phyloP scores from a whole-genome alignment of 2,888 invertebrate species.

The Branchipolynoe longqiensis region DNA sequence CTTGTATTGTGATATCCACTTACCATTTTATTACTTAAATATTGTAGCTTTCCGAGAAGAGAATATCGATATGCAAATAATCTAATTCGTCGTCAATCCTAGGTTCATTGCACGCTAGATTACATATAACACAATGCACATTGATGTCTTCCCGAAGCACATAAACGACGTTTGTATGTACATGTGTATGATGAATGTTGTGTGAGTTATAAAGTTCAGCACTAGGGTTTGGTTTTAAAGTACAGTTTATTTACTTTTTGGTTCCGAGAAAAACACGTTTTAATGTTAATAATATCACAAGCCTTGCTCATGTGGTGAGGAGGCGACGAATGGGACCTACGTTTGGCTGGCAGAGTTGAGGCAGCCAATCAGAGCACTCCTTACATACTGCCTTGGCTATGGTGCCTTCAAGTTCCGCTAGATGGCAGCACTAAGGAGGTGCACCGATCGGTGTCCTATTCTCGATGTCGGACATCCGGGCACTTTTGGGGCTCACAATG shows the following conservation, averaged over 20 bases:
- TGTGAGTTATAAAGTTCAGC: background rate
- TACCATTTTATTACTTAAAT: conserved; percentile 1
- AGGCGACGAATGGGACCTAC: background rate
- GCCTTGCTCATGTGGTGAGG: background rate
- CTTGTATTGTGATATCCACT: conserved; percentile 23
- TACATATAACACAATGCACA: conserved; percentile 8
- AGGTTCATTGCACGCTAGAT: background rate
- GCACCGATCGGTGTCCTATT: background rate
- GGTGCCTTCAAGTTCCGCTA: conserved; percentile 25
- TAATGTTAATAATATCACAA: background rate
- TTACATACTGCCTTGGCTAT: background rate
- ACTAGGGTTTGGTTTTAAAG: background rate
- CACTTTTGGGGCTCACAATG: too few relatives aligned
- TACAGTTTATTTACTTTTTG: background rate
- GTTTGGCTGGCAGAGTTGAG: background rate
- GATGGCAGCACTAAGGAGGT: background rate
- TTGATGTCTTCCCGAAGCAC: conserved; percentile 34
- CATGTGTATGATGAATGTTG: background rate
- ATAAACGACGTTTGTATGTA: background rate
- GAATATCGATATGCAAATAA: conserved; percentile 26
- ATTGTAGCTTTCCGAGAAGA: background rate
- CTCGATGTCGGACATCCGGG: too few relatives aligned
- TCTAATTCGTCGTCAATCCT: background rate
- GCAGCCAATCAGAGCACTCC: conserved; percentile 29
- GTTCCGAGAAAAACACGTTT: background rate